phyloP scores from a whole-genome alignment of 2,888 invertebrate species.

The Zaprionus lineosus region DNA sequence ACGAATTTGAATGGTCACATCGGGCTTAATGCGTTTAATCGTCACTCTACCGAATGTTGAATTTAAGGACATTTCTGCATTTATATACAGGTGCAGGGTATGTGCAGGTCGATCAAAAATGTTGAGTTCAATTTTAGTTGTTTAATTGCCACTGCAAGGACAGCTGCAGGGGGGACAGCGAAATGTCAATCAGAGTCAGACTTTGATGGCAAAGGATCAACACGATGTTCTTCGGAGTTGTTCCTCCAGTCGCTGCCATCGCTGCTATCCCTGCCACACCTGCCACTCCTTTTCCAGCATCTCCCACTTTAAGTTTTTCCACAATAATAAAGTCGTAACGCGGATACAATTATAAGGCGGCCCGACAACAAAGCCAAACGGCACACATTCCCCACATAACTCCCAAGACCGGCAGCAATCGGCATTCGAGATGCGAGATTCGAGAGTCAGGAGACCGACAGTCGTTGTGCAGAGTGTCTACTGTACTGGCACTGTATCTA shows the following conservation, averaged over 20 bases:
- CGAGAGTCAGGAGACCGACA: background rate
- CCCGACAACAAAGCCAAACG: conserved; percentile 66
- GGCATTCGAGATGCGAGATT: conserved; percentile 1
- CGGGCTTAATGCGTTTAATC: too few relatives aligned
- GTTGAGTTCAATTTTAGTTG: background rate
- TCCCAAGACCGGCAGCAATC: conserved; percentile 8
- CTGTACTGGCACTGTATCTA: conserved; percentile 42
- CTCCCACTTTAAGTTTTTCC: background rate
- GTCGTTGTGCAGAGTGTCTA: conserved; percentile 32
- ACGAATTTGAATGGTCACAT: conserved; percentile 21
- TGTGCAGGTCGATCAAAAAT: background rate
- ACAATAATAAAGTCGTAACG: conserved; percentile 72
- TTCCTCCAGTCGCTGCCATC: background rate
- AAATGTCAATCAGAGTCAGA: conserved; percentile 43
- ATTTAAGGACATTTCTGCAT: conserved; percentile 32
- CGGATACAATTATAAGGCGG: conserved; percentile 73
- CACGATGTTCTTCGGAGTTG: conserved; percentile 5
- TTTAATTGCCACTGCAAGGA: conserved; percentile 47
- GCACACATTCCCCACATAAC: conserved; percentile 64
- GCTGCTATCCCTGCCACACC: background rate
- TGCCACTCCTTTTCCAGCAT: background rate
- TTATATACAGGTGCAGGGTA: too few relatives aligned
- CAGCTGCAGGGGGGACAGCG: background rate
- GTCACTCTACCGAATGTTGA: too few relatives aligned
- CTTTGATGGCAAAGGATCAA: conserved; percentile 43